Evolutionary conservation across 2,113 vertebrate genomes (phyloP).

Genomic region (Charina bottae): DNA sequence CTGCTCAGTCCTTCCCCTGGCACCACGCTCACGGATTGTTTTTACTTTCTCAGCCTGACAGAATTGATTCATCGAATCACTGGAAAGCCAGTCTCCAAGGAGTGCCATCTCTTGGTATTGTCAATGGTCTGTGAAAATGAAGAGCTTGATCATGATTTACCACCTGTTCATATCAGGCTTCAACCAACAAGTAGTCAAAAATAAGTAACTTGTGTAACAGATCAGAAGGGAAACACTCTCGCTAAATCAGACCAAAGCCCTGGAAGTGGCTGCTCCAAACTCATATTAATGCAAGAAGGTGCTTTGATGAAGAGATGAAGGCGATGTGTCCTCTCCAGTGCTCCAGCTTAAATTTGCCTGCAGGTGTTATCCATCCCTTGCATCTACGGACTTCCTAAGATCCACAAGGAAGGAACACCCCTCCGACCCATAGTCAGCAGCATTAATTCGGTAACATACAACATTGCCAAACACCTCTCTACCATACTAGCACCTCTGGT

Average conservation of each 20-base stretch:
- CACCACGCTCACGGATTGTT: not conserved
- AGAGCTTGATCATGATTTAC: conserved; percentile 57
- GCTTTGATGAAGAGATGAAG: not conserved
- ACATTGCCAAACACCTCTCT: too few relatives aligned
- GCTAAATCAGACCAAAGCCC: not conserved
- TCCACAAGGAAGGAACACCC: too few relatives aligned
- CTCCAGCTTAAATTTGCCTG: not conserved
- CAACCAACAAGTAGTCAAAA: conserved; percentile 18
- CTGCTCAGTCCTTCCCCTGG: not conserved
- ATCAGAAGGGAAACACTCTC: not conserved
- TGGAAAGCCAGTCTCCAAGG: conserved; percentile 47
- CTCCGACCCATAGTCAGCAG: too few relatives aligned
- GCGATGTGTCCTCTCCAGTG: not conserved
- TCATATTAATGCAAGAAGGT: not conserved
- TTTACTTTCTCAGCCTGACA: conserved; percentile 68
- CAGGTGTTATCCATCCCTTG: too few relatives aligned
- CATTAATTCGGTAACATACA: too few relatives aligned
- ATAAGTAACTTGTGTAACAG: not conserved
- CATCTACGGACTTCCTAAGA: too few relatives aligned
- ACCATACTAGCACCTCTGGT: too few relatives aligned
- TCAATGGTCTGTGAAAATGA: conserved; percentile 76
- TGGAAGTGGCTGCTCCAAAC: not conserved
- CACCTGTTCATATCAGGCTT: conserved; percentile 67
- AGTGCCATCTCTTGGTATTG: conserved; percentile 75
- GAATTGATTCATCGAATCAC: conserved; percentile 68